Conservation (phyloP, 2,113 vertebrate species). For the Plectropomus leopardus region DNA sequence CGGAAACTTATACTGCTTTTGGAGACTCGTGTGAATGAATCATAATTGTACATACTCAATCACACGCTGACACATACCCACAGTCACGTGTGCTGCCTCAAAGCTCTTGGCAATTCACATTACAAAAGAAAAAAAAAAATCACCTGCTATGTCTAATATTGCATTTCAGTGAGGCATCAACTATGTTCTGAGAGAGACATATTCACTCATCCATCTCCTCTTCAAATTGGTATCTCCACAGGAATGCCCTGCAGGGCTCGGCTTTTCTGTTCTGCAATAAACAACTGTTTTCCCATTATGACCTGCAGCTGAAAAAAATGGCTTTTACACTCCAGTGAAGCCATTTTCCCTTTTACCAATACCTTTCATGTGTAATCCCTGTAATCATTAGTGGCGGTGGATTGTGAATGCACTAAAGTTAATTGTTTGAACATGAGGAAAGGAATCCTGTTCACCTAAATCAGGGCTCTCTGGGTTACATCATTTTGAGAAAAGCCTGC, state of each 20-base stretch:
- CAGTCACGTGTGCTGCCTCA: constrained; percentile 1
- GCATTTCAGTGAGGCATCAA: constrained; percentile 32
- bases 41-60: constrained; percentile 30
- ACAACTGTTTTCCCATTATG: constrained; percentile 62
- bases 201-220: constrained; percentile 55
- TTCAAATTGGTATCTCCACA: constrained; percentile 64
- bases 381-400: constrained; percentile 46
- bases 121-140: constrained; percentile 10
- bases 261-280: constrained; percentile 56
- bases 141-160: constrained; percentile 42
- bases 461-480: background rate
- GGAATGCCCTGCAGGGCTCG: constrained; percentile 48
- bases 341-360: constrained; percentile 41
- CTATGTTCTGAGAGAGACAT: constrained; percentile 34
- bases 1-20: constrained; percentile 35
- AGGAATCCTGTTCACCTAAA: constrained; percentile 41
- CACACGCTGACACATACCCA: constrained; percentile 22
- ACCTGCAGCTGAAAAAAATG: constrained; percentile 22
- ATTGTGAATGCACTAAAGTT: constrained; percentile 54
- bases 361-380: constrained; percentile 58
- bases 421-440: constrained; percentile 45
- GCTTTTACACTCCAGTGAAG: constrained; percentile 43
- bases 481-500: background rate
- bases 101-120: background rate
- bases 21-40: constrained; percentile 62